phyloP scores from a whole-genome alignment of 1,140 invertebrate species.

The Cydia strobilella region DNA sequence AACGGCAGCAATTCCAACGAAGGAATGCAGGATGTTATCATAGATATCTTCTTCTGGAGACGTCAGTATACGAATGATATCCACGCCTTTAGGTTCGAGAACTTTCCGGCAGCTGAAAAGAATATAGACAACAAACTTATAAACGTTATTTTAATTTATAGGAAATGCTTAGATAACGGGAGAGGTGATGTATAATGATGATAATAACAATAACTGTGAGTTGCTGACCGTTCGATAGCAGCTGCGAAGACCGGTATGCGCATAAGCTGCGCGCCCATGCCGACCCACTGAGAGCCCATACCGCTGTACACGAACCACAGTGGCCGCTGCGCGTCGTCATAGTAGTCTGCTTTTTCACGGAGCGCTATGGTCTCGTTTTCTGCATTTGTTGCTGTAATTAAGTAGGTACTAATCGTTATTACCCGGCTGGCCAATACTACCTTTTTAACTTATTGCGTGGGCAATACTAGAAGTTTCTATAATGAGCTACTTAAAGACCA shows the following conservation, averaged over 20 bases:
- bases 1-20: conserved; percentile 89
- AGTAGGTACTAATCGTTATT: too few relatives aligned
- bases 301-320: conserved; percentile 93
- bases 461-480: too few relatives aligned
- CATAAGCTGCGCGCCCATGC: conserved; percentile 85
- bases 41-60: conserved; percentile 83
- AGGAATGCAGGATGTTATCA: conserved; percentile 87
- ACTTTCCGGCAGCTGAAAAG: conserved; percentile 81
- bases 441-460: neutral
- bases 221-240: conserved; percentile 81
- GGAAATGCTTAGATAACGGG: too few relatives aligned
- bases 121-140: conserved; percentile 57
- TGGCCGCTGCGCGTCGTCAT: conserved; percentile 71
- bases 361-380: conserved; percentile 38
- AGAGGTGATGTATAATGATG: too few relatives aligned
- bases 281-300: conserved; percentile 92
- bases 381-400: conserved; percentile 56
- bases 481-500: too few relatives aligned
- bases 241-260: conserved; percentile 84
- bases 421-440: too few relatives aligned
- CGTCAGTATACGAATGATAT: conserved; percentile 86
- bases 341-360: conserved; percentile 31
- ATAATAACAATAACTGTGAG: neutral
- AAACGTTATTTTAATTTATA: neutral
- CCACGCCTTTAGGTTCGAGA: conserved; percentile 83